Conservation (phyloP, 2,888 invertebrate genomes). For the Megamerina dolium region DNA sequence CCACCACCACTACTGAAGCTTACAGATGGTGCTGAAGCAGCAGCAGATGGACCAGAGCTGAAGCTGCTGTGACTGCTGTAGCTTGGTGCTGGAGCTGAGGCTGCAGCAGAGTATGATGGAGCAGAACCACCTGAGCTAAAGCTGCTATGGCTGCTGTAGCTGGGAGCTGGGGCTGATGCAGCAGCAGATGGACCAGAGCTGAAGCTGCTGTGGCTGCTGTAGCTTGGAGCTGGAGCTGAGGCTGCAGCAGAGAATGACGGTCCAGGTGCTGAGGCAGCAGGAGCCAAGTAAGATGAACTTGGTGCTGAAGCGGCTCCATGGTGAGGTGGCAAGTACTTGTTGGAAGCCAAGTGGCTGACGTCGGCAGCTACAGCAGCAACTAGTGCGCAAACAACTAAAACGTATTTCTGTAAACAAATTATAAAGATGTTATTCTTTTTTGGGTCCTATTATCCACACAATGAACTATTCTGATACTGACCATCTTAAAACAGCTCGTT, state of each 20-base stretch:
- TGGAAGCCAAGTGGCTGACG: conserved; percentile 33
- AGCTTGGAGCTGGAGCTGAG: conserved; percentile 2
- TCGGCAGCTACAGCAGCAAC: conserved; percentile 25
- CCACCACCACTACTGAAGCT: conserved; percentile 8
- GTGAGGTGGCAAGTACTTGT: conserved; percentile 36
- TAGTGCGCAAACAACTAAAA: conserved; percentile 15
- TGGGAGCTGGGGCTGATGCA: conserved; percentile 14
- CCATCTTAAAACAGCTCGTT: conserved; percentile 33
- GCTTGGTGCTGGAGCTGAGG: conserved; percentile 21
- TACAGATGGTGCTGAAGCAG: conserved; percentile 15
- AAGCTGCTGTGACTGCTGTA: conserved; percentile 21
- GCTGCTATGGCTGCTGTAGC: conserved; percentile 21
- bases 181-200: conserved; percentile 4
- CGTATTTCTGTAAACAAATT: conserved; percentile 19
- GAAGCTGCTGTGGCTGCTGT: not conserved
- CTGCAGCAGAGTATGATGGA: conserved; percentile 13
- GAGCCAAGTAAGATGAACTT: conserved; percentile 2
- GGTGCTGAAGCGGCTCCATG: conserved; percentile 24
- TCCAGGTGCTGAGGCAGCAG: not conserved
- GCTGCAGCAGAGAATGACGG: not conserved
- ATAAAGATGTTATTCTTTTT: not conserved
- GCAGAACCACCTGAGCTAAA: conserved; percentile 14
- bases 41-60: conserved; percentile 23
- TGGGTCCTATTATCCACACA: conserved; percentile 1
- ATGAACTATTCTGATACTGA: conserved; percentile 13